Base-by-base conservation (phyloP, 1,140 invertebrate genomes). In the Caenorhabditis inopinata region DNA sequence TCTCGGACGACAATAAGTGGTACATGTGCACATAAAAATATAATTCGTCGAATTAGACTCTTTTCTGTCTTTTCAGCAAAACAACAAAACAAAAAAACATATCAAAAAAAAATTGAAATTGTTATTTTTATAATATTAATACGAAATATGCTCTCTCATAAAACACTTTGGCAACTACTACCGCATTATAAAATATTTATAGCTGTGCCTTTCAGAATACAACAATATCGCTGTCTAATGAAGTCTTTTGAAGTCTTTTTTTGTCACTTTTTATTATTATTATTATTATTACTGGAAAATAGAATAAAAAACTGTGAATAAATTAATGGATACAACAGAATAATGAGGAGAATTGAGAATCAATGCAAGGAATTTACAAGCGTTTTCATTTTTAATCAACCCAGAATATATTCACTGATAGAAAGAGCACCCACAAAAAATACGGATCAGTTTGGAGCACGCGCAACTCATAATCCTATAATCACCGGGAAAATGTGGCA, bases 1-100 rank as follows among this genome's bases (percentile, higher is more conserved):
- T 27, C 91, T 92, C 18, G 58, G 58, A 11, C n/a, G n/a, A n/a
- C n/a, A n/a, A n/a, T 23, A 21, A 68, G 38, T 7, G 58, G 38
- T 6, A n/a, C 35, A 42, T 16, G 51, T 32, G 51, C 51, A 29
- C n/a, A 29, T 38, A 68, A 62, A 58, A 29, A 58, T 32, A 12
- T 29, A 68, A 68, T 38, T 68, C 58, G 11, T 68, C 35, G 18
- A 32, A 58, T 12, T 23, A 6, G 49, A 51, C 49, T n/a, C n/a
- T n/a, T n/a, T n/a, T n/a, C n/a, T n/a, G n/a, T n/a, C n/a, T n/a
- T n/a, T n/a, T n/a, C n/a, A n/a, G n/a, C 11, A 35, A 29, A 21
- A n/a, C 32, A 68, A 7, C 11, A 62, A 62, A 62, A 62, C 29
- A 68, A 3, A 18, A 68, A 68, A 38, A 68, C 58, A 68, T 68